phyloP scores from a whole-genome alignment of 2,113 vertebrate species.

The Toxotes jaculatrix region DNA sequence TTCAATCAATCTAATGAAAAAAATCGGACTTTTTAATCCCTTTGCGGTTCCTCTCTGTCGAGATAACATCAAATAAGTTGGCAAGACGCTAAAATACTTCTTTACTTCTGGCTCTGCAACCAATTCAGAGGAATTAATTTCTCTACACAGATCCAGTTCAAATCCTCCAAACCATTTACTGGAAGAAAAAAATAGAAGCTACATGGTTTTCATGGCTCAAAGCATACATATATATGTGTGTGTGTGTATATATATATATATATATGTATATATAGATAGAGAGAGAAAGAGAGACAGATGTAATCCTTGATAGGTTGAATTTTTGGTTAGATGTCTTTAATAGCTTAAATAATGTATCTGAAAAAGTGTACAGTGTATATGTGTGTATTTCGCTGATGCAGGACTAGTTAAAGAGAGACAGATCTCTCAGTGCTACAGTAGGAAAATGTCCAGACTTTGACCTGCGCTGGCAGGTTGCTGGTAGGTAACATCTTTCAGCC shows the following conservation, averaged over 20 bases:
- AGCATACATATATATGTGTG: constrained; percentile 8
- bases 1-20: background rate
- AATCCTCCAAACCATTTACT: constrained; percentile 46
- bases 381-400: constrained; percentile 51
- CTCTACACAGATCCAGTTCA: constrained; percentile 38
- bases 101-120: constrained; percentile 24
- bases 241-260: too few species aligned
- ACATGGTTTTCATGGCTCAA: constrained; percentile 63
- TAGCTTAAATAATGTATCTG: constrained; percentile 27
- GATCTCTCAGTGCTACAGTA: constrained; percentile 71
- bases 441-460: constrained; percentile 56
- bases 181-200: constrained; percentile 66
- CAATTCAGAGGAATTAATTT: constrained; percentile 8
- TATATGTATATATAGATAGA: background rate
- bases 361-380: constrained; percentile 30
- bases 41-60: background rate
- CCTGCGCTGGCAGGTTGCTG: constrained; percentile 54
- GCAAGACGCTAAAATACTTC: background rate
- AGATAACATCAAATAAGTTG: constrained; percentile 1
- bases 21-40: background rate
- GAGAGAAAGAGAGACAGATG: constrained; percentile 3
- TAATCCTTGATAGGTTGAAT: constrained; percentile 46
- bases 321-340: constrained; percentile 70
- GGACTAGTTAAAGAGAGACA: constrained; percentile 52
- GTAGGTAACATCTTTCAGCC: constrained; percentile 39